A percentile compares a stretch with the other conserved stretches of the same genome.
Conservation (phyloP, 2,888 invertebrate genomes). For the Agonopterix subpropinquella region DNA sequence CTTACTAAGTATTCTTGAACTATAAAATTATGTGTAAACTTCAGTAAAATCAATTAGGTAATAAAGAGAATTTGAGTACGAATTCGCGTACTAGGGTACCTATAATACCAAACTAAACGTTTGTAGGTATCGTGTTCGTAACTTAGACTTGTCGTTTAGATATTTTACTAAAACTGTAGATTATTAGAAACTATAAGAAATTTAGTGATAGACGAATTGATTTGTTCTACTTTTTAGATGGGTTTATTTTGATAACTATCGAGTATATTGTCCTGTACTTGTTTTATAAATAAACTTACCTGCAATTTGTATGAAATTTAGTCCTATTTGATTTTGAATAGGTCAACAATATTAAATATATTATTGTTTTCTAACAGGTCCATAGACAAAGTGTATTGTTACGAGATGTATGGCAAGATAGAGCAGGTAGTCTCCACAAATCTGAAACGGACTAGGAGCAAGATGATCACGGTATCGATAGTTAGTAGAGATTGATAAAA, state of each 20-base stretch:
- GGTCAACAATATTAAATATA: slow-evolving; percentile 5
- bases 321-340: slow-evolving; percentile 31
- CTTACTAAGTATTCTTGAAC: not conserved
- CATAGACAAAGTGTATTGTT: no score
- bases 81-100: slow-evolving; percentile 3
- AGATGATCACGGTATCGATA: no score
- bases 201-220: not conserved
- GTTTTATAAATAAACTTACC: slow-evolving; percentile 27
- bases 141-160: slow-evolving; percentile 54
- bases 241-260: slow-evolving; percentile 64
- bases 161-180: slow-evolving; percentile 52
- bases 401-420: no score
- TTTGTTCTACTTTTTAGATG: slow-evolving; percentile 52
- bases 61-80: slow-evolving; percentile 1
- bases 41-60: slow-evolving; percentile 4
- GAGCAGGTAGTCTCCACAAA: no score
- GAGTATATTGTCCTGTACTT: slow-evolving; percentile 37
- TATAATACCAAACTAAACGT: not conserved
- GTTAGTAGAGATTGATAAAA: no score
- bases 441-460: no score
- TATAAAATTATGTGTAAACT: not conserved
- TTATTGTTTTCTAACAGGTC: no score
- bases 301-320: no score
- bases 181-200: slow-evolving; percentile 34
- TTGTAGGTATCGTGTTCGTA: slow-evolving; percentile 5